Percentiles rank a stretch among this genome's conserved stretches.
Evolutionary conservation across 2,113 vertebrate genomes (phyloP).

Genomic region (Puntigrus tetrazona): DNA sequence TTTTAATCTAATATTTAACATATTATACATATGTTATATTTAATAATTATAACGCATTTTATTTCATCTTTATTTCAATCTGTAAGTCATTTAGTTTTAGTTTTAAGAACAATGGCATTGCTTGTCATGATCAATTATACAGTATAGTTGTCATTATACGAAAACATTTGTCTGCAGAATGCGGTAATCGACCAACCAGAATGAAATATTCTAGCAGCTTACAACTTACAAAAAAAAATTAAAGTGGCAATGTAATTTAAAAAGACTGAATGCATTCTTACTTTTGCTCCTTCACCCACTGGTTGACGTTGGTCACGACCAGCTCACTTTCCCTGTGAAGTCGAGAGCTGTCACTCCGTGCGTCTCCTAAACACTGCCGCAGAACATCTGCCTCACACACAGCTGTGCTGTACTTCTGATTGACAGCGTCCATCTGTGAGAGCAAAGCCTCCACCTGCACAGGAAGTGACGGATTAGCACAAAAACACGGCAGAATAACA

Average conservation of each 20-base stretch:
- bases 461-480: neutral
- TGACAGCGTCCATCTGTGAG: constrained; percentile 46
- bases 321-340: constrained; percentile 68
- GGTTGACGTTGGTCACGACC: constrained; percentile 74
- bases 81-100: neutral
- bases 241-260: neutral
- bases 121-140: neutral
- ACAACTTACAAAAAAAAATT: neutral
- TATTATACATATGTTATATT: too few relatives aligned
- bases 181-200: neutral
- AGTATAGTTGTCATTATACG: neutral
- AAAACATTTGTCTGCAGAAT: neutral
- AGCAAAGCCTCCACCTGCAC: constrained; percentile 58
- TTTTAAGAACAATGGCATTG: neutral
- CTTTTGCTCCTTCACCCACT: constrained; percentile 75
- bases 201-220: neutral
- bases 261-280: constrained; percentile 47
- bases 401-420: constrained; percentile 56
- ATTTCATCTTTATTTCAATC: neutral
- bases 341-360: constrained; percentile 57
- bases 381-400: constrained; percentile 61
- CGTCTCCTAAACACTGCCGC: constrained; percentile 51
- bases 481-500: neutral
- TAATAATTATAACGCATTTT: neutral
- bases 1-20: too few relatives aligned